A percentile compares a stretch with the other conserved stretches of the same genome.
phyloP scores from a whole-genome alignment of 2,113 vertebrate species.

The Agapornis roseicollis region DNA sequence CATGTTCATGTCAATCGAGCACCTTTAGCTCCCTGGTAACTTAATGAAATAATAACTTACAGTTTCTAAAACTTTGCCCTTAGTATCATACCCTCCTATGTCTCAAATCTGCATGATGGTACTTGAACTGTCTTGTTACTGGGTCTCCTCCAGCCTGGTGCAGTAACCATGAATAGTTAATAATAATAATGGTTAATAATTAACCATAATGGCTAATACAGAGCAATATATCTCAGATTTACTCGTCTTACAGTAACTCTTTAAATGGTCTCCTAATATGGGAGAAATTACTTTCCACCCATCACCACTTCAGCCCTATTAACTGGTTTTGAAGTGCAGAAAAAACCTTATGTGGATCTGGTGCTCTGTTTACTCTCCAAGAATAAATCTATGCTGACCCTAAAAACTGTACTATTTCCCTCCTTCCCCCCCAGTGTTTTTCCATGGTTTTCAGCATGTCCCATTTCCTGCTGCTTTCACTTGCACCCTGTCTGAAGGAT shows the following conservation, averaged over 20 bases:
- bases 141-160: background rate
- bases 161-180: background rate
- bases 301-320: background rate
- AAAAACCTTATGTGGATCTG: background rate
- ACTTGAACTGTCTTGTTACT: background rate
- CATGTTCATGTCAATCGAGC: background rate
- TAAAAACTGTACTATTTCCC: background rate
- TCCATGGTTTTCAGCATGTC: background rate
- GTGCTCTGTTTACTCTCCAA: background rate
- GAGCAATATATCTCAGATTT: background rate
- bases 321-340: background rate
- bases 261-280: background rate
- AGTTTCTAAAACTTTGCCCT: background rate
- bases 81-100: background rate
- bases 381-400: background rate
- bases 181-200: background rate
- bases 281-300: background rate
- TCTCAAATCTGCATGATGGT: background rate
- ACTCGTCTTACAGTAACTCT: background rate
- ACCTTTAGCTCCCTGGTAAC: background rate
- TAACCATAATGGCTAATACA: background rate
- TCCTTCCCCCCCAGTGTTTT: background rate
- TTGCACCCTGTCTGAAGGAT: conserved; percentile 4
- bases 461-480: background rate
- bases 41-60: background rate